Evolutionary conservation across 2,797 vertebrate genomes (phyloP), one percentile per base, ranked within the genome.

Genomic region (Avahi laniger): DNA sequence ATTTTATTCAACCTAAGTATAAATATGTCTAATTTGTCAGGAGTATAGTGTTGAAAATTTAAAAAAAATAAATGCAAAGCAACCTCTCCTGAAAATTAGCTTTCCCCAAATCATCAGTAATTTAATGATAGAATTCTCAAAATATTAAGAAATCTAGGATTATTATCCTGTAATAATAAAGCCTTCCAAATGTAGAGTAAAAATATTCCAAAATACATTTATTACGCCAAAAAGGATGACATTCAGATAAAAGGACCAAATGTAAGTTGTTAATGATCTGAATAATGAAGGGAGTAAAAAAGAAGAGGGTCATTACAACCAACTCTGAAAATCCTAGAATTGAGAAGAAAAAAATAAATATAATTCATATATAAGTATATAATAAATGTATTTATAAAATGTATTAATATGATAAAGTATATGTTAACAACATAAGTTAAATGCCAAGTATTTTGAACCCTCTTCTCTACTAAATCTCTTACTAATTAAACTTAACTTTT

Each of bases 61-160:
- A 89, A 95, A 82, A 61, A 81, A 38, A 4, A 30, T 52, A 70
- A 80, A 73, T 50, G 13, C 38, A 91, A 93, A 94, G 54, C 41
- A 91, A 85, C 63, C n/a, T 28, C 61, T 20, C 33, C 28, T 4
- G 54, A 52, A 59, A 72, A 89, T 22, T 9, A 65, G 2, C 50
- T 88, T 89, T 90, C n/a, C 11, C 84, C 15, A 85, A 94, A 57
- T 73, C 41, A 73, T 24, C 54, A 57, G 28, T 91, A 82, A 79
- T 75, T 89, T 52, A 63, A 67, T 35, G 2, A 38, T 33, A 61
- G 28, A 65, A 69, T 69, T 80, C 57, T 83, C 35, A 78, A 88
- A 93, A 63, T 93, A 20, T 70, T 81, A 76, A 93, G 67, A 89
- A 94, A 94, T 80, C 54, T 79, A 52, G 3, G 17, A 35, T 65